phyloP scores from a whole-genome alignment of 2,888 invertebrate genomes.

The Chymomyza caudatula region DNA sequence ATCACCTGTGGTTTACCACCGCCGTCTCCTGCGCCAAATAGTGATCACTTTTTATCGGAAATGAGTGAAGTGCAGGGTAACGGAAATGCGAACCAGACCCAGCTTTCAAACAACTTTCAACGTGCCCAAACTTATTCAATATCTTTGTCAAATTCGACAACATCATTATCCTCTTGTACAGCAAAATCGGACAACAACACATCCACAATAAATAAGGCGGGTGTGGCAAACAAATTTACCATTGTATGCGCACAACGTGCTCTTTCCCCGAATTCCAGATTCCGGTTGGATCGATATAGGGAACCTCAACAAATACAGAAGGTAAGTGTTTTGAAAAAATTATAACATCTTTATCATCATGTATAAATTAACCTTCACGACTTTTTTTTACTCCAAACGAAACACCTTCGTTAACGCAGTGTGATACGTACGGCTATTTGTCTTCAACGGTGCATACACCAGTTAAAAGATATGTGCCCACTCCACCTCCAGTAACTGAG shows the following conservation, averaged over 20 bases:
- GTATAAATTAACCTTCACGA: slow-evolving; percentile 7
- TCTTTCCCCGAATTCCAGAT: slow-evolving; percentile 76
- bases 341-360: slow-evolving; percentile 21
- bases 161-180: slow-evolving; percentile 36
- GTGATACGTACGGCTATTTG: slow-evolving; percentile 74
- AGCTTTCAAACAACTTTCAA: slow-evolving; percentile 26
- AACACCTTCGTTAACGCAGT: slow-evolving; percentile 64
- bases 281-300: slow-evolving; percentile 73
- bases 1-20: slow-evolving; percentile 75
- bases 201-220: slow-evolving; percentile 31
- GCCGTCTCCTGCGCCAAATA: slow-evolving; percentile 78
- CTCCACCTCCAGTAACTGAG: slow-evolving; percentile 76
- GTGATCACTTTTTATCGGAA: slow-evolving; percentile 72
- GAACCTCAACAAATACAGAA: slow-evolving; percentile 48
- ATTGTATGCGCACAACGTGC: slow-evolving; percentile 58
- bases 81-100: slow-evolving; percentile 18
- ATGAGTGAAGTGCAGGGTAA: slow-evolving; percentile 36
- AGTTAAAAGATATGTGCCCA: slow-evolving; percentile 78
- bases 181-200: slow-evolving; percentile 1
- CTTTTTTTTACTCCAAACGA: background rate
- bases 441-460: slow-evolving; percentile 78
- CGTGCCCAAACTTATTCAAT: slow-evolving; percentile 26
- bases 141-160: slow-evolving; percentile 38
- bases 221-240: slow-evolving; percentile 15
- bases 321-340: slow-evolving; percentile 26